Base-by-base conservation (phyloP, 2,888 invertebrate species). In the Volucella zonaria region DNA sequence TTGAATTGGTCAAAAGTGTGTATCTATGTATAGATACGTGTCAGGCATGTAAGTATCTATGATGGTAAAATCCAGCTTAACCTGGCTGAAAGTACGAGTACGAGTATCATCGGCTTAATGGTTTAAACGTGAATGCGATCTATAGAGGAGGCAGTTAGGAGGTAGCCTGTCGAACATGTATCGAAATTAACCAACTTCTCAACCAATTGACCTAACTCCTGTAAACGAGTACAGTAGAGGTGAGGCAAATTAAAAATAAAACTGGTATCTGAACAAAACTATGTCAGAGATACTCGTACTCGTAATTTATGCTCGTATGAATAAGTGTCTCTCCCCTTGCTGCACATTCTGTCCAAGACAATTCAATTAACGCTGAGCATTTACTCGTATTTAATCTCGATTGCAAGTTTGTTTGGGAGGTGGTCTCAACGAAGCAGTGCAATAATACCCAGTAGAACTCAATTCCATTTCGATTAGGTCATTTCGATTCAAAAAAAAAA, bases 381-480 rank as follows among this genome's bases (percentile, higher is more conserved):
- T 40, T 10, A n/a, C n/a, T n/a, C n/a, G n/a, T n/a, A 23, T 43
- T 73, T 82, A 73, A 77, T 82, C 73, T 82, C 14, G 62, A 43
- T 38, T 79, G 31, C 31, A 31, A 31, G 31, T 31, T 6, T 31
- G 31, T 31, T 31, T 31, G 31, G 49, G 49, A 38, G 45, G 51
- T 66, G 56, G 56, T 43, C 49, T 42, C 31, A 49, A 45, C n/a
- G 49, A 12, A 42, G 45, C 67, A 59, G 40, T 82, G 75, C 68
- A 77, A 40, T 71, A 76, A 76, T 66, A 71, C 82, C 77, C 58
- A 45, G 31, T 61, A 56, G 76, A 76, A 81, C 76, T 85, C 59
- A 81, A 85, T 85, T 85, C 85, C 85, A 73, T 77, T 81, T 76
- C 70, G 85, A 81, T 85, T 85, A 85, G 85, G 85, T 85, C 85